Evolutionary conservation across 2,113 vertebrate species (phyloP).

Genomic region (Mobula hypostoma): DNA sequence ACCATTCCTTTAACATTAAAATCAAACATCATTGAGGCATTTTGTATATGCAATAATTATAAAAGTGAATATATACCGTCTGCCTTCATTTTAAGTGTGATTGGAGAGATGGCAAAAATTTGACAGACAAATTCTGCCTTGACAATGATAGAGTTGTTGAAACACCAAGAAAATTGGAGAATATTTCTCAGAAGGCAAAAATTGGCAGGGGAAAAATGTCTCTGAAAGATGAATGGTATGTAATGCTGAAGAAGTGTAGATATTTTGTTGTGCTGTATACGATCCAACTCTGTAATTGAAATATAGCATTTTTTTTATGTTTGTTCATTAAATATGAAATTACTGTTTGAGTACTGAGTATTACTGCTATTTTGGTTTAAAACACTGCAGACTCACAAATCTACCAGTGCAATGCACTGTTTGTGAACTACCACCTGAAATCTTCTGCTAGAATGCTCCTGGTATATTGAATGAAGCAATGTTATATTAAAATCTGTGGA

Average conservation of each 20-base stretch:
- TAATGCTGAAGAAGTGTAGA: not conserved
- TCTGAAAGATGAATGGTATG: not conserved
- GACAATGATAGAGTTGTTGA: not conserved
- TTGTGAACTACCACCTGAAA: not conserved
- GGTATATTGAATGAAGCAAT: not conserved
- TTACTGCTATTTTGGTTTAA: not conserved
- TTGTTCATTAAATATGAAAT: constrained; percentile 13
- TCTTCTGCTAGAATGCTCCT: constrained; percentile 1
- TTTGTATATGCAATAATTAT: not conserved
- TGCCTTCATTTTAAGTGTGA: not conserved
- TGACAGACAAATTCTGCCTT: not conserved
- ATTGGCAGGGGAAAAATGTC: not conserved
- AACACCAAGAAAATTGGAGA: not conserved
- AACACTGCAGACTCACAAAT: not conserved
- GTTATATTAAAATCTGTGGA: not conserved
- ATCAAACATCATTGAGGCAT: constrained; percentile 37
- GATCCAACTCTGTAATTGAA: not conserved
- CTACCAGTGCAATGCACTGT: not conserved
- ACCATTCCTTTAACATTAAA: constrained; percentile 18
- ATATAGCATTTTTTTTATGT: not conserved
- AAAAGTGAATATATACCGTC: not conserved
- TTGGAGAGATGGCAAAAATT: not conserved
- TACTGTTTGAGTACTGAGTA: not conserved
- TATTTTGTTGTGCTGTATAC: not conserved
- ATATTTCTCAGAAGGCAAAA: not conserved